Evolutionary conservation across 2,888 invertebrate genomes (phyloP), one percentile per base, ranked within the genome.

Genomic region (Gasteruption jaculator): DNA sequence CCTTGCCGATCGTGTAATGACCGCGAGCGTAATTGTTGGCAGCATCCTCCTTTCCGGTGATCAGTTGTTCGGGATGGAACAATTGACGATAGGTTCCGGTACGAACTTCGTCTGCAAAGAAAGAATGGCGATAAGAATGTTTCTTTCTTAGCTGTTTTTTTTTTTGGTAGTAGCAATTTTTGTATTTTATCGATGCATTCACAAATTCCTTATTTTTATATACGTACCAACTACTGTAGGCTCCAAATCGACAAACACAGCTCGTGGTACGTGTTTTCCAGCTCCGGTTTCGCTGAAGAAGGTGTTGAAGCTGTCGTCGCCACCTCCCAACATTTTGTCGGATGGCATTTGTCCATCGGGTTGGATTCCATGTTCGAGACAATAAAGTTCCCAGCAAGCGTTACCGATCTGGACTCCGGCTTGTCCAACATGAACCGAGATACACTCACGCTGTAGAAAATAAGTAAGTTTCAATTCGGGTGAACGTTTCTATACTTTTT

Each of bases 241-340:
- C 74, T 95, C 94, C 71, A 95, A 76, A 73, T 95, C 94, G 6
- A 95, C 91, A 65, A 93, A 94, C 45, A 93, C 91, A 33, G 87
- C 91, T 57, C 93, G 79, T 38, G 93, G 94, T 10, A 94, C 93
- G 70, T 94, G 94, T 70, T 95, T 95, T 65, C 94, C 94, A 33
- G 91, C 87, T 42, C 91, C 92, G 45, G 94, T 94, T 74, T 94
- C 93, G 60, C 86, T 86, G 81, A 89, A 89, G 81, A 89, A 89
- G 45, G 88, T 94, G 77, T 92, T 93, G 79, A 91, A 94, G 46
- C 89, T 90, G 74, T 92, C 91, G 66, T 94, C 93, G 46, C 89
- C 87, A 53, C 88, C 87, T 36, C 91, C 91, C 53, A 90, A 82
- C 65, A 89, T 87, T 75, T 91, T 91, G 76, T 91, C 91, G 43